Conservation (phyloP, 2,797 vertebrate genomes). For the Xerus rutilus region DNA sequence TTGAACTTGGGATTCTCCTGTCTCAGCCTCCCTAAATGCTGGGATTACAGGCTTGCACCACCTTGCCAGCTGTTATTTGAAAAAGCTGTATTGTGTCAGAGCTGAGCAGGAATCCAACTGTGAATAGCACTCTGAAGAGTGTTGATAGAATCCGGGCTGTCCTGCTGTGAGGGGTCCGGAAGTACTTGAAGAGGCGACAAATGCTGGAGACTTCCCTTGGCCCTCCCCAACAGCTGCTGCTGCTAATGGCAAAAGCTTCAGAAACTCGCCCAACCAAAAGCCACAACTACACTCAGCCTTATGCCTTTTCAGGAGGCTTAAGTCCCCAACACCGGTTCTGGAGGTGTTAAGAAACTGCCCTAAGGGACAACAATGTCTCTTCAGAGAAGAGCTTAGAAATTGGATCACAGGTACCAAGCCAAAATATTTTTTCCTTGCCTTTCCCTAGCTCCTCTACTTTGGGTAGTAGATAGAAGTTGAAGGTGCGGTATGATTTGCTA, state of each 20-base stretch:
- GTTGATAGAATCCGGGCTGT: slow-evolving; percentile 67
- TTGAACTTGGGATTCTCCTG: no score
- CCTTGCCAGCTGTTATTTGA: slow-evolving; percentile 36
- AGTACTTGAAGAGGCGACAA: slow-evolving; percentile 70
- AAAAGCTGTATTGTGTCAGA: slow-evolving; percentile 61
- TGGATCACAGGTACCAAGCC: neutral
- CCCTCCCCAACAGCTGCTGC: neutral
- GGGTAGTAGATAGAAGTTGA: neutral
- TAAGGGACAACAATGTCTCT: neutral
- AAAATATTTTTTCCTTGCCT: neutral
- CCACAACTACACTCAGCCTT: neutral
- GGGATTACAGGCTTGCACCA: no score
- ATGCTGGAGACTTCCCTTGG: neutral
- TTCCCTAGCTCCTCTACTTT: neutral
- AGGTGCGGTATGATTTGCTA: neutral
- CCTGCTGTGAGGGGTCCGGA: slow-evolving; percentile 57
- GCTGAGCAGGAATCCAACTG: slow-evolving; percentile 61
- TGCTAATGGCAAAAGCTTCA: slow-evolving; percentile 16
- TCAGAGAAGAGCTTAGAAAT: neutral
- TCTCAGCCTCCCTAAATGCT: no score
- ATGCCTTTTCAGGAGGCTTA: neutral
- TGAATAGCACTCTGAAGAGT: slow-evolving; percentile 54
- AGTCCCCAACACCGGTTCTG: neutral
- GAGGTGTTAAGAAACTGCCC: neutral
- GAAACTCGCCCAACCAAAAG: neutral